Base-by-base conservation (phyloP, 2,113 vertebrate species). In the Tetrao urogallus region DNA sequence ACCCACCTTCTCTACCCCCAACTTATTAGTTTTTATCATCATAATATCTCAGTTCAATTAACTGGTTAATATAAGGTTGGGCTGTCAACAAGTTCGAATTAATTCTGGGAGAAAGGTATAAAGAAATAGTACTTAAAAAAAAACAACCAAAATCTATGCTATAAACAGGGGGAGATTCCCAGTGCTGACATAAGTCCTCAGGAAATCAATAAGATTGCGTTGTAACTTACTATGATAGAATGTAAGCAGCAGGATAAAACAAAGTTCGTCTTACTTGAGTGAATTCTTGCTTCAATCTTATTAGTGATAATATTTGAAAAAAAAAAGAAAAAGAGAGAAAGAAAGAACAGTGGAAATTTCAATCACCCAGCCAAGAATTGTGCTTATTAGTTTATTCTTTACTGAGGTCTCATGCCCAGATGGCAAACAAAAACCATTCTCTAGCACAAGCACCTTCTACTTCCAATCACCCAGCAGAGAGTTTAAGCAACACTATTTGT, bases 81-180 rank as follows among this genome's bases (percentile, higher is more conserved):
- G 40, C 66, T 90, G 63, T 94, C 66, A 93, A 75, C 73, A 89
- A 92, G 40, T 30, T 72, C 48, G 24, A 96, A 92, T 84, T 89
- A 58, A 82, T 81, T 81, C 63, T 65, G 66, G 73, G 47, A 79
- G 24, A 92, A 93, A 86, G 8, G 7, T 45, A 82, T 57, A 78
- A 86, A 83, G 47, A 77, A 93, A 69, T 21, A 78, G 27, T 52
- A 86, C 86, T 52, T 48, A 52, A 52, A 52, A 24, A 52, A 47
- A 47, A 47, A 13, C 14, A 42, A 42, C 13, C 8, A 47, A 56
- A 56, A 86, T 87, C 73, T 81, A 61, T 48, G n/a, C 20, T 58
- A 81, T 78, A 82, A 80, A 61, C 58, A 84, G 60, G 6, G 86
- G 47, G 70, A 84, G 81, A 92, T 66, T 58, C 74, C 71, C 58